A percentile compares a stretch with the other conserved stretches of the same genome.
Evolutionary conservation across 2,797 vertebrate species (phyloP).

Genomic region (Tamandua tetradactyla): DNA sequence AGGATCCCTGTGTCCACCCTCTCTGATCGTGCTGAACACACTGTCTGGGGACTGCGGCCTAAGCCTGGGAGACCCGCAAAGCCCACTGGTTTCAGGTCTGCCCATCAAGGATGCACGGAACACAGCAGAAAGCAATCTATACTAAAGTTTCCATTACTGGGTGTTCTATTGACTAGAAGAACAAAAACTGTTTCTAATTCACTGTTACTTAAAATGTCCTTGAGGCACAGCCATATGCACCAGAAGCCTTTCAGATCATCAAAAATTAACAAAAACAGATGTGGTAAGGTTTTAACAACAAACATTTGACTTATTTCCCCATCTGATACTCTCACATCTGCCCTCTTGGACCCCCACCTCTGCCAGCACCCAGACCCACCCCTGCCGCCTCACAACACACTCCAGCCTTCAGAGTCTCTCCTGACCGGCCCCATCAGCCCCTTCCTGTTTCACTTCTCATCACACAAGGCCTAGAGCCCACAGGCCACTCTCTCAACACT

Average conservation of each 20-base stretch:
- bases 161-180: not conserved
- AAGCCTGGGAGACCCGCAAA: too few relatives aligned
- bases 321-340: not conserved
- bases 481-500: not conserved
- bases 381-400: not conserved
- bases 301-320: not conserved
- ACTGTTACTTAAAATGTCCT: not conserved
- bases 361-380: not conserved
- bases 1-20: too few relatives aligned
- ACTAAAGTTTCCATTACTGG: not conserved
- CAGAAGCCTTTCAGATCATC: slow-evolving; percentile 49
- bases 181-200: slow-evolving; percentile 44
- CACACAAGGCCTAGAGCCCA: not conserved
- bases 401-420: accelerated
- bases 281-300: not conserved
- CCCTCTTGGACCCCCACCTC: not conserved
- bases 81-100: not conserved
- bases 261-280: slow-evolving; percentile 40
- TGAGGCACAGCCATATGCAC: slow-evolving; percentile 37
- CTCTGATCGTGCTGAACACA: not conserved
- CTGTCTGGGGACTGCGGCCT: not conserved
- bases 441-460: not conserved
- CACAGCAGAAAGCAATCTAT: not conserved
- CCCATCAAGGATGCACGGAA: not conserved
- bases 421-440: not conserved